Evolutionary conservation across 1,140 invertebrate species (phyloP).

Genomic region (Popillia japonica): DNA sequence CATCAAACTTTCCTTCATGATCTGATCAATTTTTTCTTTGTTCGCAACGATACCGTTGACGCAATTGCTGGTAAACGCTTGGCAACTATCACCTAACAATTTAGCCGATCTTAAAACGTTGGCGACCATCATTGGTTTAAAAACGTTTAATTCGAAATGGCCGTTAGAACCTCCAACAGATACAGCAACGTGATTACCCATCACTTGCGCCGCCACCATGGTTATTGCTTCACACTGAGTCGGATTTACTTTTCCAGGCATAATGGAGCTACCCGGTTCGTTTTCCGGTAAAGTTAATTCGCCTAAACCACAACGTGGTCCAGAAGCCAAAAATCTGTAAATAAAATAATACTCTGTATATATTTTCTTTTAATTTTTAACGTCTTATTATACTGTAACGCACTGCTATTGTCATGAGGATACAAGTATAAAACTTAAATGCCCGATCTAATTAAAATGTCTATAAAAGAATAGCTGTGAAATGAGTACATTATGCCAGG

Average conservation of each 20-base stretch:
- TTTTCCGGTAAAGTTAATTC: slow-evolving; percentile 77
- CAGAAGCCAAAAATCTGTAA: slow-evolving; percentile 72
- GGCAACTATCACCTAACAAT: slow-evolving; percentile 69
- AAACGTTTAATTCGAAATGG: slow-evolving; percentile 78
- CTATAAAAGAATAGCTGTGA: too few relatives aligned
- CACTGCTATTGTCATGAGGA: too few relatives aligned
- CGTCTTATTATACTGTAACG: too few relatives aligned
- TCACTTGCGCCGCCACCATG: slow-evolving; percentile 79
- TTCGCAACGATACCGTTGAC: slow-evolving; percentile 74
- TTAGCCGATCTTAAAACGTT: slow-evolving; percentile 76
- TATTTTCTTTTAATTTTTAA: too few relatives aligned
- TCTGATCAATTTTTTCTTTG: slow-evolving; percentile 68
- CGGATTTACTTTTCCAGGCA: slow-evolving; percentile 83
- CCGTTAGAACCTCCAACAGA: slow-evolving; percentile 62
- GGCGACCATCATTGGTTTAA: slow-evolving; percentile 76
- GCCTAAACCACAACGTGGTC: slow-evolving; percentile 75
- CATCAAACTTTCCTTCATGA: slow-evolving; percentile 97
- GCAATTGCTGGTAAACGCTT: slow-evolving; percentile 74
- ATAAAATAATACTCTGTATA: too few relatives aligned
- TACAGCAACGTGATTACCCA: slow-evolving; percentile 78
- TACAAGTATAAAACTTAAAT: too few relatives aligned
- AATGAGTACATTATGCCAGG: too few relatives aligned
- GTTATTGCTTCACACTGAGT: slow-evolving; percentile 82
- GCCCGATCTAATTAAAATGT: too few relatives aligned
- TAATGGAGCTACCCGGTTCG: slow-evolving; percentile 79